A percentile compares a stretch with the other conserved stretches of the same genome.
phyloP scores from a whole-genome alignment of 23 tunicate genomes.

The Trididemnum nubilum region DNA sequence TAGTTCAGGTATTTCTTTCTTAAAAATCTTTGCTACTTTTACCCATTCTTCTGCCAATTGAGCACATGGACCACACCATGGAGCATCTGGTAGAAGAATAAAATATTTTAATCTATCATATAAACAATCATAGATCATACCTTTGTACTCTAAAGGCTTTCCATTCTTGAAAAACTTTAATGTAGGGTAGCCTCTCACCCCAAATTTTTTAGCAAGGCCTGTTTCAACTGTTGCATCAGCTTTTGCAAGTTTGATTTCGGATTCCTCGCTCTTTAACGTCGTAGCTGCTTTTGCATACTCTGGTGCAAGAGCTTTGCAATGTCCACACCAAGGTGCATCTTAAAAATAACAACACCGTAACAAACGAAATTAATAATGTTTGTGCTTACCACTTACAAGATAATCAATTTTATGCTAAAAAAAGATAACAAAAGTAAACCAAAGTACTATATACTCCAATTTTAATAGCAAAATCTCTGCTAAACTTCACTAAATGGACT shows the following conservation, averaged over 20 bases:
- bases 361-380: constrained; percentile 88
- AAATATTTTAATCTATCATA: too few species aligned
- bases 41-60: constrained; percentile 45
- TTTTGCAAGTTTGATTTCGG: constrained; percentile 68
- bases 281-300: constrained; percentile 95
- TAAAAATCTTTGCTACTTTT: constrained; percentile 52
- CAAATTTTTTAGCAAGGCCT: constrained; percentile 55
- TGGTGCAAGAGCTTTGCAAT: constrained; percentile 98
- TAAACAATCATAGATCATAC: constrained; percentile 30
- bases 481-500: too few species aligned
- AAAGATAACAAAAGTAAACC: not conserved
- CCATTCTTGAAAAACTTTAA: constrained; percentile 91
- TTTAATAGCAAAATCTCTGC: too few species aligned
- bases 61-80: constrained; percentile 83
- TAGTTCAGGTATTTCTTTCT: constrained; percentile 43
- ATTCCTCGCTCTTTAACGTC: constrained; percentile 24
- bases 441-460: not conserved
- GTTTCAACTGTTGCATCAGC: constrained; percentile 92
- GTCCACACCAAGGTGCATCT: constrained; percentile 99
- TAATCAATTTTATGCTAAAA: too few species aligned
- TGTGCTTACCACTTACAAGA: constrained; percentile 53
- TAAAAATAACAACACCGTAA: constrained; percentile 83
- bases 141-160: constrained; percentile 68
- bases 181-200: constrained; percentile 96
- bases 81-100: constrained; percentile 73